Percentiles rank a stretch among this genome's conserved stretches.
These are phyloP conservation scores for Tenebrosternarchus preto DNA, from an alignment of 2,113 vertebrate genomes.

Conservation along the genomic window DNA sequence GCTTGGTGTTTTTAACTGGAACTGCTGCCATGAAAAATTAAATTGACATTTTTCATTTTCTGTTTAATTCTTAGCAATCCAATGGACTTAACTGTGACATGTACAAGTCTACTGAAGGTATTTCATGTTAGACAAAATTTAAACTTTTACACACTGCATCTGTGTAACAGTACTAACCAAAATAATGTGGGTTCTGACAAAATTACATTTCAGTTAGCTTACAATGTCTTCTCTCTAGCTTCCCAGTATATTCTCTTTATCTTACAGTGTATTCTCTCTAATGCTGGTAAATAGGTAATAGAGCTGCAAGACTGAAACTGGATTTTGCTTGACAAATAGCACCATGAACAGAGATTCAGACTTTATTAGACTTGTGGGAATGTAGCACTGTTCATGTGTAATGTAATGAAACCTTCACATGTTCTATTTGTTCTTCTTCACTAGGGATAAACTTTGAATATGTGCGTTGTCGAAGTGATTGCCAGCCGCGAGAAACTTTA, in stretches of 20 bases:
- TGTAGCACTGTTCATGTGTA: neutral
- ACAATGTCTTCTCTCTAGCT: neutral
- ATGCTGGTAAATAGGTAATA: neutral
- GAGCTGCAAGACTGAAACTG: neutral
- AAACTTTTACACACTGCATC: neutral
- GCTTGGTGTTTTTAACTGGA: neutral
- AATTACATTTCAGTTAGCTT: neutral
- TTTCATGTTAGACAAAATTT: neutral
- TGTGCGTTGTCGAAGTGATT: neutral
- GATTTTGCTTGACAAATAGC: neutral
- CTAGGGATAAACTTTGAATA: accelerated
- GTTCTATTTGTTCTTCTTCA: neutral
- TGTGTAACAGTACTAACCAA: neutral
- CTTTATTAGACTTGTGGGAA: constrained; percentile 1
- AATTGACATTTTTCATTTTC: neutral
- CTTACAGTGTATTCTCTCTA: neutral
- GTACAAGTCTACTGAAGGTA: neutral
- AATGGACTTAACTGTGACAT: neutral
- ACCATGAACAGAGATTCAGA: neutral
- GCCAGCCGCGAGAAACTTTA: constrained; percentile 20
- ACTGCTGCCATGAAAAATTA: neutral
- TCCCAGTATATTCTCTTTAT: neutral
- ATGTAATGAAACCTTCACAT: neutral
- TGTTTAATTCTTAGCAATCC: neutral
- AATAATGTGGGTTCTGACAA: neutral